These are phyloP conservation scores for Corythaixoides concolor DNA, from an alignment of 2,113 vertebrate species.

Conservation along the genomic window DNA sequence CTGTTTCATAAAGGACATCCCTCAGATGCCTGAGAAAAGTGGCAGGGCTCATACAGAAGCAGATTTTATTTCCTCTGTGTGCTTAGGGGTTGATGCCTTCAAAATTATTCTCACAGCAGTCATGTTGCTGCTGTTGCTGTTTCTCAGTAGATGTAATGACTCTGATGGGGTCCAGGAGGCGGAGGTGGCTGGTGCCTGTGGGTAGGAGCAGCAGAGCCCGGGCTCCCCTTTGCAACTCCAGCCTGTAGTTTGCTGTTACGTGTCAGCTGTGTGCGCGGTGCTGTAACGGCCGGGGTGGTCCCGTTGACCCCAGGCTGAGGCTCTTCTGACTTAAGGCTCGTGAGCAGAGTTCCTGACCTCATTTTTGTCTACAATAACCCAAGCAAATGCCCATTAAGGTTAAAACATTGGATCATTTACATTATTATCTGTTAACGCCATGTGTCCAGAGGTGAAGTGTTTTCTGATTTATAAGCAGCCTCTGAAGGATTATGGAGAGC, in stretches of 20 bases:
- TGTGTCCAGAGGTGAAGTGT: slow-evolving; percentile 21
- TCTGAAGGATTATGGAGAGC: slow-evolving; percentile 39
- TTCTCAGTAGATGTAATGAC: background rate
- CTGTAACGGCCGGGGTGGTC: background rate
- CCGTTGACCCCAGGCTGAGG: background rate
- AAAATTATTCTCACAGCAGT: background rate
- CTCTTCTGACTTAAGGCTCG: background rate
- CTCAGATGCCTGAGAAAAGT: slow-evolving; percentile 65
- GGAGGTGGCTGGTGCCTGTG: background rate
- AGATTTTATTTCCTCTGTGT: slow-evolving; percentile 6
- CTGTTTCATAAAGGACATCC: slow-evolving; percentile 71
- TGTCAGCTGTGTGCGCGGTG: background rate
- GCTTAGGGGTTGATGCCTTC: background rate
- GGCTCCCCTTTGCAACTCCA: background rate
- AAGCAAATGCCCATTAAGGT: background rate
- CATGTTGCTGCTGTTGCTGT: background rate
- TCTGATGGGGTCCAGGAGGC: background rate
- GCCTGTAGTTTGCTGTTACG: accelerated
- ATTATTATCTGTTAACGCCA: background rate
- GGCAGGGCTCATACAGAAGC: slow-evolving; percentile 55
- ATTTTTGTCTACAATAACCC: slow-evolving; percentile 16
- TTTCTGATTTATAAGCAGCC: slow-evolving; percentile 35
- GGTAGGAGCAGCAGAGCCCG: background rate
- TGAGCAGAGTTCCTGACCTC: background rate
- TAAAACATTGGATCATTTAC: slow-evolving; percentile 15